Percentiles rank a stretch among this genome's conserved stretches.
phyloP scores from a whole-genome alignment of 2,797 vertebrate genomes.

The Brotogeris chrysoptera region DNA sequence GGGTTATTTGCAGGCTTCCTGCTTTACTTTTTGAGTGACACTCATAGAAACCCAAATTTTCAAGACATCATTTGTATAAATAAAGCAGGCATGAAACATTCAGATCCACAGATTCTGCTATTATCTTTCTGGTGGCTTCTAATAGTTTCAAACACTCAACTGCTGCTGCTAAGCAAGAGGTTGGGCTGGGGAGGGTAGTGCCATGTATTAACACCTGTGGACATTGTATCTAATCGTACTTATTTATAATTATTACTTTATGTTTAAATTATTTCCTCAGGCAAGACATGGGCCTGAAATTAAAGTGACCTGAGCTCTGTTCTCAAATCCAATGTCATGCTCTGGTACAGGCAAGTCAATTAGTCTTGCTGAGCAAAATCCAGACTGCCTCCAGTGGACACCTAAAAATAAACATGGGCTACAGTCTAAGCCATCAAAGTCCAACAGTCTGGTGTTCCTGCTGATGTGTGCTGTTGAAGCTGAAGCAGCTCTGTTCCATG shows the following conservation, averaged over 20 bases:
- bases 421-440: not conserved
- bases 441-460: not conserved
- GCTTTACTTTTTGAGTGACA: not conserved
- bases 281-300: fast-evolving
- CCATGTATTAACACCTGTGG: fast-evolving
- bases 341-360: not conserved
- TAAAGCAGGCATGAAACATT: not conserved
- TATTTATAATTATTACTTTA: not conserved
- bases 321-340: not conserved
- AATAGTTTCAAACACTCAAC: not conserved
- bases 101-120: not conserved
- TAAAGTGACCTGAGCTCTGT: not conserved
- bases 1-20: not conserved
- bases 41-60: not conserved
- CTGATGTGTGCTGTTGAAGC: not conserved
- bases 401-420: not conserved
- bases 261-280: not conserved
- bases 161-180: not conserved
- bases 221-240: not conserved
- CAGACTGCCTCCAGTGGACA: not conserved
- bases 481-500: not conserved
- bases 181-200: not conserved
- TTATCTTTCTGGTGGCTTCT: not conserved
- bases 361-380: not conserved
- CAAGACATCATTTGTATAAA: not conserved